Base-by-base conservation (phyloP, 1,140 invertebrate genomes). In the Pseudomyrmex flavicornis region DNA sequence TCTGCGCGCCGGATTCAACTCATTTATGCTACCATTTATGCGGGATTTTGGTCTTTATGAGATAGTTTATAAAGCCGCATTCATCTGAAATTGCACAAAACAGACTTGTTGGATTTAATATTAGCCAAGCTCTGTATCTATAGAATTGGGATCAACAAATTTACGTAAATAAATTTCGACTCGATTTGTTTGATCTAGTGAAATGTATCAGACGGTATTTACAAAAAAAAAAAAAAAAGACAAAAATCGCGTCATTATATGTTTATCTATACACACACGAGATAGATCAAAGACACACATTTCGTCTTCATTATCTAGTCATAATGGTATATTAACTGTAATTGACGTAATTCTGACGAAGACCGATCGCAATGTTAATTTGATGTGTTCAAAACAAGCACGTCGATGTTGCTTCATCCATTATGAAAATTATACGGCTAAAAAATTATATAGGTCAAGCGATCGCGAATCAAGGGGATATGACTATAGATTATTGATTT, bases 371-470 rank as follows among this genome's bases (percentile, higher is more conserved):
- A 62, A 74, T 63, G 61, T 82, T 76, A 82, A 82, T 82, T 74
- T 46, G 70, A 82, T 75, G 59, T 77, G 72, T 65, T 82, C 46
- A 12, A 76, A 82, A 75, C 79, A 75, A 74, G 72, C 48, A 65
- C 59, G 61, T 82, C 61, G 54, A 80, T 72, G 54, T 80, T 80
- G 48, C 76, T 70, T 79, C 66, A 72, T 70, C 76, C 76, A 72
- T 80, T 72, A 72, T 72, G 66, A 80, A 80, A 80, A 72, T 80
- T 80, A 80, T 72, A 80, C 76, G 76, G 76, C 76, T 80, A 80
- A 80, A 80, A 80, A 80, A 80, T 80, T 80, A 80, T 80, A 80
- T 80, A 59, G 76, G 76, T 80, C 76, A 80, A 80, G 76, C 76
- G 76, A 80, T 80, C 76, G 76, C 76, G 76, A 80, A 80, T 80